Base-by-base conservation (phyloP, 2,888 invertebrate species). In the Leptopilina drosophilae region DNA sequence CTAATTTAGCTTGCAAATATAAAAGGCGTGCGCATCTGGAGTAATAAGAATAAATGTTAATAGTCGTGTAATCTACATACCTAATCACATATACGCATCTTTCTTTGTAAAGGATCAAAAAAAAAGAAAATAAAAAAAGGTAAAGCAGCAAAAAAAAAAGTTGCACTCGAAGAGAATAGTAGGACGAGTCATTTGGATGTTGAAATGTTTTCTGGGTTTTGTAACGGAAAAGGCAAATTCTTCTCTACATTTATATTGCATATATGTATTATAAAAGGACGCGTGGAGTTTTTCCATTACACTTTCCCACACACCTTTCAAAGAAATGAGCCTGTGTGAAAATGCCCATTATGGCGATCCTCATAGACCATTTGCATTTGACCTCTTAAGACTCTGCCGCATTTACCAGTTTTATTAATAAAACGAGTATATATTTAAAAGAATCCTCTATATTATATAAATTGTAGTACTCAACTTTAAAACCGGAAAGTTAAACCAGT, bases 311-410 rank as follows among this genome's bases (percentile, higher is more conserved):
- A 76, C 49, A 46, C 26, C 14, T 76, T 46, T 82, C 79, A 76
- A 77, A 79, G 78, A 82, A 81, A 84, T 78, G 79, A 83, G 81
- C 77, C 75, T 80, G 64, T 78, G 82, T 79, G 81, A 84, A 82
- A 82, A 84, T 82, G 81, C 80, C 82, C 82, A 82, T 82, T 84
- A 82, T 76, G 64, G 65, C 56, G 80, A 80, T 83, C 82, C 78
- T 81, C 80, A 77, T 33, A 75, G 69, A 20, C n/a, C 49, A 56
- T 73, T 73, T 73, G 40, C 56, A 73, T 73, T 56, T 73, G 73
- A 73, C 56, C 73, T 14, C 73, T 33, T 14, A 59, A 73, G n/a
- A 73, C 73, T 56, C n/a, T 73, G 42, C 42, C 3, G 42, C 42
- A 42, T 42, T 5, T 42, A 42, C 42, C 7, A 42, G 42, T 42